Percentiles rank a stretch among this genome's conserved stretches.
Conservation (phyloP, 2,888 invertebrate genomes). For the Parnassius mnemosyne region DNA sequence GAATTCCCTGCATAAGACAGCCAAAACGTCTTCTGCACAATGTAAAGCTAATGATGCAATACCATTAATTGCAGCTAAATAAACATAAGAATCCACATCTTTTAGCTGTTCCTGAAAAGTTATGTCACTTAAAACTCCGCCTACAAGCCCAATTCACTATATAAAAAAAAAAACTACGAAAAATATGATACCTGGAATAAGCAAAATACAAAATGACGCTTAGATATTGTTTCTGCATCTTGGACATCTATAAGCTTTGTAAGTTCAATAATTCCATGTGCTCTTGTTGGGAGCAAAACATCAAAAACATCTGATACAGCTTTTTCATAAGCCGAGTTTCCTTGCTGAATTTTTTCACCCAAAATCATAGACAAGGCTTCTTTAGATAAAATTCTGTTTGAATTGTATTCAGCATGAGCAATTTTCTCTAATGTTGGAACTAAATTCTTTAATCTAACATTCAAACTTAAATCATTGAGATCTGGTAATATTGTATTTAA, state of each 20-base stretch:
- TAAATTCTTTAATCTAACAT: conserved; percentile 49
- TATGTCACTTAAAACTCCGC: neutral
- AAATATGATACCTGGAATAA: conserved; percentile 84
- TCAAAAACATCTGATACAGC: conserved; percentile 86
- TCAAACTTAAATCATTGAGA: conserved; percentile 39
- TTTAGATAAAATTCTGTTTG: conserved; percentile 56
- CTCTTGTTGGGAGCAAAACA: conserved; percentile 87
- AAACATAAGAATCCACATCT: conserved; percentile 90
- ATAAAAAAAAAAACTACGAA: neutral
- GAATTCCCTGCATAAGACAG: conserved; percentile 85
- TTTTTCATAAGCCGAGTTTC: conserved; percentile 74
- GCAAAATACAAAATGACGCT: conserved; percentile 84
- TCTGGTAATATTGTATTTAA: conserved; percentile 64
- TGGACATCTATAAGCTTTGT: conserved; percentile 85
- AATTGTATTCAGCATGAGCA: conserved; percentile 40
- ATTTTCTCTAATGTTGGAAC: conserved; percentile 51
- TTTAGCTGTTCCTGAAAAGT: conserved; percentile 84
- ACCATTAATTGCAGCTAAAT: conserved; percentile 88
- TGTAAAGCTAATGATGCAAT: conserved; percentile 84
- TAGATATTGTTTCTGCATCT: conserved; percentile 82
- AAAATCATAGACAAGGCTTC: conserved; percentile 57
- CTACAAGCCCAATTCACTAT: neutral
- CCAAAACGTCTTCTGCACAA: conserved; percentile 85
- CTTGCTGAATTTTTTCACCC: conserved; percentile 39
- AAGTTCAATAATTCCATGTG: conserved; percentile 88